Evolutionary conservation across 2,888 invertebrate genomes (phyloP), one percentile per base, ranked within the genome.

Genomic region (Sussaba pulchella): DNA sequence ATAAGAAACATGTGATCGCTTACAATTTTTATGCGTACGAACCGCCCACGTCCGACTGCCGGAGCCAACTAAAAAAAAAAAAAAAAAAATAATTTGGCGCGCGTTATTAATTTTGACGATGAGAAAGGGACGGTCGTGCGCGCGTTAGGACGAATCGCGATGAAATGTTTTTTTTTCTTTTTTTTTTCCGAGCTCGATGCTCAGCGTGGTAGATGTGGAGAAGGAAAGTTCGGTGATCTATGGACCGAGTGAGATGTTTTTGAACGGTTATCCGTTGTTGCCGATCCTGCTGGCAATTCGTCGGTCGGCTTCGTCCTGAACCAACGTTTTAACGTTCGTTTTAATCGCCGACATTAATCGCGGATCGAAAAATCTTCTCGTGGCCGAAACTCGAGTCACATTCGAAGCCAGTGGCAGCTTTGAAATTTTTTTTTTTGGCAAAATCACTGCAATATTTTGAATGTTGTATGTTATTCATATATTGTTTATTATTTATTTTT

Each of bases 241-340:
- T 90, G 86, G 88, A 45, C 83, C 89, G 88, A 91, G 91, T 91
- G 91, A 91, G 91, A 91, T 89, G 90, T 91, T 91, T 89, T 89
- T 2, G 91, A 91, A 83, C 85, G 89, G 88, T 88, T 87, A 92
- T 92, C 89, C 86, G 88, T 92, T n/a, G n/a, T n/a, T 88, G 87
- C 87, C 89, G 88, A 90, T 91, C 88, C 86, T 82, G n/a, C n/a
- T 72, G 83, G 52, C 82, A 72, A 82, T 82, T 5, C 57, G n/a
- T 85, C 84, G 81, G 81, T 81, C 83, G 84, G 79, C 85, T 85
- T 85, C n/a, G 61, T 88, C 80, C 83, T 91, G 91, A 91, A 91
- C 90, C 91, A 89, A 90, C 91, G 88, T 91, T 90, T 90, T 91
- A 89, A 90, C 91, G 88, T 91, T 90, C 89, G 87, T 86, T 88